Evolutionary conservation across 2,113 vertebrate genomes (phyloP).

Genomic region (Erythrolamprus reginae): DNA sequence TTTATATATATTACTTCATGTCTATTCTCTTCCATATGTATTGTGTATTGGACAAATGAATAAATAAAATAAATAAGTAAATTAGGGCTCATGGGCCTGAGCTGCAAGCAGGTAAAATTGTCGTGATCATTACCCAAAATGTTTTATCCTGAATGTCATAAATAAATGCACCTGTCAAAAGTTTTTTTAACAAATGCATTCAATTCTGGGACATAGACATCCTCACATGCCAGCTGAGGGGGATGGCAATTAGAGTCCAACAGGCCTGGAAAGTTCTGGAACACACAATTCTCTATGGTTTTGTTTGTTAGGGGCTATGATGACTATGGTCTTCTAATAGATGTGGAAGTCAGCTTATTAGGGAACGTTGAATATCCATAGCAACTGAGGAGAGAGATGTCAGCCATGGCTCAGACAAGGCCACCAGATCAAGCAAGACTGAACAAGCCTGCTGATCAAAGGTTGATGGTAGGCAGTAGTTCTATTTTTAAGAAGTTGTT

Average conservation of each 20-base stretch:
- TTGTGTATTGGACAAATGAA: no score
- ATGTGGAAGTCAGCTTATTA: background rate
- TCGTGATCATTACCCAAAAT: background rate
- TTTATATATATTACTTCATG: no score
- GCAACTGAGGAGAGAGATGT: background rate
- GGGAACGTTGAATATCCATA: background rate
- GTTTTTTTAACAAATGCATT: background rate
- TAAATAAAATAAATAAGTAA: no score
- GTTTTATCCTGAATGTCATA: background rate
- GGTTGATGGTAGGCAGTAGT: background rate
- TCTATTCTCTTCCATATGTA: no score
- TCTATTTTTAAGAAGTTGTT: background rate
- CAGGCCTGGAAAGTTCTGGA: background rate
- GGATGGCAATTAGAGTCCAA: background rate
- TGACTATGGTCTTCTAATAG: background rate
- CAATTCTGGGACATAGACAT: background rate
- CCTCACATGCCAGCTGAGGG: background rate
- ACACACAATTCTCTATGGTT: background rate
- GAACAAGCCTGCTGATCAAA: background rate
- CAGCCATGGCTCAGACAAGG: background rate
- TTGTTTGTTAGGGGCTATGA: background rate
- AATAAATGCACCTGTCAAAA: background rate
- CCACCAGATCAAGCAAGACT: background rate
- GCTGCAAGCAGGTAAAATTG: background rate
- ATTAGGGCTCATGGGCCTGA: background rate